phyloP scores from a whole-genome alignment of 2,113 vertebrate genomes.

The Fulmarus glacialis region DNA sequence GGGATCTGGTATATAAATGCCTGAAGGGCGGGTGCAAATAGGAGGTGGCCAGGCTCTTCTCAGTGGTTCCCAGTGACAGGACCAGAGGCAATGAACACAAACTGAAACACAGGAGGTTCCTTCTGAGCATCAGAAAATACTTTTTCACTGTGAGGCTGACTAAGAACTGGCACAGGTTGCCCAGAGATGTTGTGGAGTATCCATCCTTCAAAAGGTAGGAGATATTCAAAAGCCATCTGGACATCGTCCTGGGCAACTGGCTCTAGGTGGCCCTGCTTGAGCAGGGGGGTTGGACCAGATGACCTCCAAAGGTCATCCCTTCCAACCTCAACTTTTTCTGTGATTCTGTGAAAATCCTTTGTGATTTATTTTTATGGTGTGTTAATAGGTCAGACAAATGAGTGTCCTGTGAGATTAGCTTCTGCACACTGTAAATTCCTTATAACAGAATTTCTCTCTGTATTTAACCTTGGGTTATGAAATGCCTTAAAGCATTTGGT shows the following conservation, averaged over 20 bases:
- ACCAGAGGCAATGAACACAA: background rate
- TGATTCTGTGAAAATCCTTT: background rate
- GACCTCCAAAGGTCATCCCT: background rate
- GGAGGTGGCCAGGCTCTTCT: background rate
- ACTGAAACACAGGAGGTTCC: background rate
- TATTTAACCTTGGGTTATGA: background rate
- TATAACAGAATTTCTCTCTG: background rate
- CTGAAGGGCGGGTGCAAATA: background rate
- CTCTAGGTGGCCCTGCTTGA: background rate
- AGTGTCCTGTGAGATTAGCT: background rate
- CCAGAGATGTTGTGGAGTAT: background rate
- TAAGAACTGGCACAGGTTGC: background rate
- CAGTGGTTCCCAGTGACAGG: background rate
- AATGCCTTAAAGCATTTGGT: background rate
- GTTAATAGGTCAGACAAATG: background rate
- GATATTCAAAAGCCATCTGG: background rate
- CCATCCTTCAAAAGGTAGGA: background rate
- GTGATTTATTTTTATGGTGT: background rate
- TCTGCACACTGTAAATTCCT: background rate
- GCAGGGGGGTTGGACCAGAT: accelerated
- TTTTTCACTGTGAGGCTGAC: background rate
- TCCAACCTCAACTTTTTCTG: background rate
- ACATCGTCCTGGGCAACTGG: background rate
- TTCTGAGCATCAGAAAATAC: background rate
- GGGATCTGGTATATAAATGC: background rate